Evolutionary conservation across 2,113 vertebrate genomes (phyloP).

Genomic region (Noctilio leporinus): DNA sequence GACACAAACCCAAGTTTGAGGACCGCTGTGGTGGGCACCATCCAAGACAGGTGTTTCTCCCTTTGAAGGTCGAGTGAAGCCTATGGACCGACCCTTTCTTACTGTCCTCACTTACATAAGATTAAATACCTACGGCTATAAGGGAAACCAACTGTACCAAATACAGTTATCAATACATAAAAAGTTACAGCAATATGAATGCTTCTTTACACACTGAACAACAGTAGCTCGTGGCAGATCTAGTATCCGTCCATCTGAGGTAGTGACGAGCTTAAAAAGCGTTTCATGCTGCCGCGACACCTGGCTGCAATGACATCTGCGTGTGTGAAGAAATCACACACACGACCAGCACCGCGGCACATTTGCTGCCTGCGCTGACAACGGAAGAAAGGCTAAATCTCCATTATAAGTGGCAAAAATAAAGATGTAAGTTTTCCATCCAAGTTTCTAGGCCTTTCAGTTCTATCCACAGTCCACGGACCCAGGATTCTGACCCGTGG

Average conservation of each 20-base stretch:
- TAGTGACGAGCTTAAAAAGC: neutral
- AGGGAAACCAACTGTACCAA: slow-evolving; percentile 23
- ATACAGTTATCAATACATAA: neutral
- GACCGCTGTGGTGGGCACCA: neutral
- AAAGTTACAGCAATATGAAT: neutral
- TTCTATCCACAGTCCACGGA: neutral
- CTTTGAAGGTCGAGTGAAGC: neutral
- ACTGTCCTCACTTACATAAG: neutral
- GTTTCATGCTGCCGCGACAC: neutral
- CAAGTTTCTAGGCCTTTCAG: neutral
- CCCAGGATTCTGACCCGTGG: neutral
- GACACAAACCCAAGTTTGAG: neutral
- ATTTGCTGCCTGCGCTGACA: neutral
- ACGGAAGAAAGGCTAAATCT: neutral
- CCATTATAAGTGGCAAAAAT: neutral
- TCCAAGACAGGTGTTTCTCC: neutral
- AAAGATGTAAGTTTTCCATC: neutral
- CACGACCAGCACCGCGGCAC: neutral
- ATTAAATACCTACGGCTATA: neutral
- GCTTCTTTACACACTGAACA: slow-evolving; percentile 24
- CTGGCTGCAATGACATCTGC: neutral
- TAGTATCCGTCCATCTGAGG: slow-evolving; percentile 19
- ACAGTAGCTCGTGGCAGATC: neutral
- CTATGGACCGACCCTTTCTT: neutral
- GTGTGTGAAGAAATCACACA: neutral